Conservation (phyloP, 2,888 invertebrate species). For the Drosophila mimetica region DNA sequence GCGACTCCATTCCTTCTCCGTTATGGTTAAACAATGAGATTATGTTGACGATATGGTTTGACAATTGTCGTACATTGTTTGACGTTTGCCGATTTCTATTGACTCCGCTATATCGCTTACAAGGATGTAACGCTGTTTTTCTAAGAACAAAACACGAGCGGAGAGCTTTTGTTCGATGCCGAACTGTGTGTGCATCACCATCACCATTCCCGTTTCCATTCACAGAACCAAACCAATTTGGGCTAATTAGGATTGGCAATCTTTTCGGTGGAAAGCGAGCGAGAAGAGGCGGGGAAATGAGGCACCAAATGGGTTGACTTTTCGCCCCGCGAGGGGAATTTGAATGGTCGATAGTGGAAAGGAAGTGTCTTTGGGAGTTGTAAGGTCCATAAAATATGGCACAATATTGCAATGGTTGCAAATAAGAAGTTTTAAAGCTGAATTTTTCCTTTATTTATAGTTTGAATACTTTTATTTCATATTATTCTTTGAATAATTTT, state of each 20-base stretch:
- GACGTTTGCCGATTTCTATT: constrained; percentile 79
- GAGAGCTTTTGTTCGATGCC: constrained; percentile 65
- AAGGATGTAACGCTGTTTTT: constrained; percentile 78
- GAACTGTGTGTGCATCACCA: constrained; percentile 34
- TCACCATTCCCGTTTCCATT: constrained; percentile 12
- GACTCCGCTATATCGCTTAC: constrained; percentile 74
- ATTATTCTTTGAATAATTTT: too few species aligned
- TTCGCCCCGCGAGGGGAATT: constrained; percentile 7
- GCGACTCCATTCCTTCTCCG: neutral
- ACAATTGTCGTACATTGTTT: constrained; percentile 81
- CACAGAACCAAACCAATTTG: constrained; percentile 59
- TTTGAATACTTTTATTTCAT: neutral
- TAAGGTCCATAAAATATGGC: constrained; percentile 6
- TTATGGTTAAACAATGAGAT: constrained; percentile 74
- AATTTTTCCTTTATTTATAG: neutral
- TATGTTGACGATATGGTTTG: constrained; percentile 78
- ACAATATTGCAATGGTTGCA: neutral
- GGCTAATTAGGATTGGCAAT: constrained; percentile 66
- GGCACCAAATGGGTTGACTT: neutral
- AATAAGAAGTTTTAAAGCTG: neutral
- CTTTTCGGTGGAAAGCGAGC: constrained; percentile 22
- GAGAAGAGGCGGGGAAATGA: neutral
- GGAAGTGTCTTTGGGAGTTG: neutral
- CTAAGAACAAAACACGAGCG: constrained; percentile 70
- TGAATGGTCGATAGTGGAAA: constrained; percentile 14